phyloP scores from a whole-genome alignment of 2,888 invertebrate species.

The Caenorhabditis uteleia region DNA sequence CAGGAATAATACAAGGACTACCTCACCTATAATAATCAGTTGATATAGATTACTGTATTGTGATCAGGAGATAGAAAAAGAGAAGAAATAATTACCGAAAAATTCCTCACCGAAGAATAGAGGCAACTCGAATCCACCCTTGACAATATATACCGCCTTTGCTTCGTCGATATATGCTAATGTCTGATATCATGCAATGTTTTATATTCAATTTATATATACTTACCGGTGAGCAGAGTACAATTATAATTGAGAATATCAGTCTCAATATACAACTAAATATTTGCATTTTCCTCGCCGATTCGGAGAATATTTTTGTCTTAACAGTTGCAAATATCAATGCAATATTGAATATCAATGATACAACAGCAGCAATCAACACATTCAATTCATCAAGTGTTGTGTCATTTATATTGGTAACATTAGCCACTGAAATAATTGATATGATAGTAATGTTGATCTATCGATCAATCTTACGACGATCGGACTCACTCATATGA shows the following conservation, averaged over 20 bases:
- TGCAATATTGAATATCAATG: slow-evolving; percentile 13
- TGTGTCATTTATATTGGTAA: no score
- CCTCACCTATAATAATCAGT: slow-evolving; percentile 10
- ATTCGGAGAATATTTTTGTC: slow-evolving; percentile 19
- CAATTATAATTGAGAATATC: slow-evolving; percentile 10
- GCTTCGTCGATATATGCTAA: slow-evolving; percentile 20
- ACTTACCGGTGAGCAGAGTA: slow-evolving; percentile 27
- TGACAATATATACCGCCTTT: slow-evolving; percentile 31
- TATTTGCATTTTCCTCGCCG: slow-evolving; percentile 14
- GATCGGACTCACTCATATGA: no score
- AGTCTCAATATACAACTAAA: slow-evolving; percentile 13
- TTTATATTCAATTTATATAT: not conserved
- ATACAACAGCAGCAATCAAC: slow-evolving; percentile 13
- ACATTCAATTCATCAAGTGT: slow-evolving; percentile 21
- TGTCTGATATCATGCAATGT: slow-evolving; percentile 10
- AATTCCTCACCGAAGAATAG: slow-evolving; percentile 15
- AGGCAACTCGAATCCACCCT: slow-evolving; percentile 29
- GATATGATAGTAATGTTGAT: no score
- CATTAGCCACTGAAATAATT: no score
- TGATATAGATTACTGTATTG: no score
- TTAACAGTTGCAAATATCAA: slow-evolving; percentile 13
- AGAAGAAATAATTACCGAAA: no score
- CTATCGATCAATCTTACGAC: no score
- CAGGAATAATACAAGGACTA: slow-evolving; percentile 16
- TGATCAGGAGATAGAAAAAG: no score